Base-by-base conservation (phyloP, 2,888 invertebrate genomes). In the Pardosa pseudoannulata region DNA sequence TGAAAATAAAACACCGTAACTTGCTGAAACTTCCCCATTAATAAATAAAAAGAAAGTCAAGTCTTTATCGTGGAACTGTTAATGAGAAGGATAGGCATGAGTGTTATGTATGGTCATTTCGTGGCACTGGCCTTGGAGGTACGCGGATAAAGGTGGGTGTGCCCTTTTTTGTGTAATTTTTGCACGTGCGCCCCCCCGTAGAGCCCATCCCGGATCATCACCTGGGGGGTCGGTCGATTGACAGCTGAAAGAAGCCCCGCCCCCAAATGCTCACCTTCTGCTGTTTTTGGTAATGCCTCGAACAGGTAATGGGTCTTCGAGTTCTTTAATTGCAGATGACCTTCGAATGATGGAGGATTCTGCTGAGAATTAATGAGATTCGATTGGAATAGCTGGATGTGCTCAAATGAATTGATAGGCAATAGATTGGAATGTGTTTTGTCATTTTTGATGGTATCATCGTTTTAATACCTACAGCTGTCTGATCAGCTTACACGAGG, bases 161-260 rank as follows among this genome's bases (percentile, higher is more conserved):
- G 79, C 79, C 85, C 68, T 73, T 74, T 76, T 78, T 39, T 82
- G 56, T 56, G 56, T 56, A 78, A 79, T 85, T 79, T 85, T 85
- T 85, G 85, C 85, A 85, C 85, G 85, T 85, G 85, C 79, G 79
- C 79, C 79, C 85, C 85, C 85, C 85, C 46, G 68, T 62, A 29
- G 85, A 31, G 85, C 85, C 85, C 79, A 85, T 79, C 85, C 85
- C 85, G 85, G 85, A 85, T 85, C 79, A 85, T 78, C 78, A 85
- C 85, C 78, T 79, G 85, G 79, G 85, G 85, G 85, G 85, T 83
- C 82, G 78, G 65, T 41, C 83, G 78, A 85, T 79, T 85, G 85
- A 83, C 82, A 83, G 82, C 71, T 83, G 82, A 75, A 80, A 80
- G 75, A 82, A 71, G 71, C 81, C 56, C 81, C 81, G 74, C 81